Evolutionary conservation across 2,888 invertebrate genomes (phyloP).

Genomic region (Chloromyia formosa): DNA sequence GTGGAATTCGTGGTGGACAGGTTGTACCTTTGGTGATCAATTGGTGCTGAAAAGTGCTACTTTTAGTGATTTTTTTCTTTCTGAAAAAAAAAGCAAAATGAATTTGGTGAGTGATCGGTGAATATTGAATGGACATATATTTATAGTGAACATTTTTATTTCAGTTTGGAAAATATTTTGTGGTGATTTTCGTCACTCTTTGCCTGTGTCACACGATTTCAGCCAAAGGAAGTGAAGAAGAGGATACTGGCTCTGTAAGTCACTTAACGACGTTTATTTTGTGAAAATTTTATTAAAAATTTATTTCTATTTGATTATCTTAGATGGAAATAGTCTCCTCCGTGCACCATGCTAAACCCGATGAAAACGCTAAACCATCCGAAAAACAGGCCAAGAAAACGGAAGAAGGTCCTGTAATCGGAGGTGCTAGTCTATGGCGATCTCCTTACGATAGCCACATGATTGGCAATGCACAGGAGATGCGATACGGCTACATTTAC

Average conservation of each 20-base stretch:
- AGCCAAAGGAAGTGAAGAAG: background rate
- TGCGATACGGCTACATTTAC: constrained; percentile 30
- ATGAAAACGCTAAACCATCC: background rate
- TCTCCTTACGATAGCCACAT: background rate
- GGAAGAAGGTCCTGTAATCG: background rate
- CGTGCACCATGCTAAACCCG: background rate
- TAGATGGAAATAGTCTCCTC: background rate
- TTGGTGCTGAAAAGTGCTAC: background rate
- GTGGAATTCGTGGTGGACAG: background rate
- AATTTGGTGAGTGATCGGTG: constrained; percentile 22
- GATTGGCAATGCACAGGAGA: constrained; percentile 26
- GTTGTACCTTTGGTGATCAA: constrained; percentile 1
- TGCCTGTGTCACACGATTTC: background rate
- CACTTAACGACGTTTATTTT: background rate
- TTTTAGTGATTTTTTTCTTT: background rate
- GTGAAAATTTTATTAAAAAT: background rate
- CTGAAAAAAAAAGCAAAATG: background rate
- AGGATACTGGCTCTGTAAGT: constrained; percentile 1
- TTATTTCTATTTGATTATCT: background rate
- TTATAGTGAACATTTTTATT: constrained; percentile 11
- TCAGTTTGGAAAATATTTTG: background rate
- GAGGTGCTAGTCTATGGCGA: constrained; percentile 15
- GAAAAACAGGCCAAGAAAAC: background rate
- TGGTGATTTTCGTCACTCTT: background rate
- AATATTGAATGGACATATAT: background rate